Evolutionary conservation across 2,113 vertebrate species (phyloP), one percentile per base, ranked within the genome.

Genomic region (Chaenocephalus aceratus): DNA sequence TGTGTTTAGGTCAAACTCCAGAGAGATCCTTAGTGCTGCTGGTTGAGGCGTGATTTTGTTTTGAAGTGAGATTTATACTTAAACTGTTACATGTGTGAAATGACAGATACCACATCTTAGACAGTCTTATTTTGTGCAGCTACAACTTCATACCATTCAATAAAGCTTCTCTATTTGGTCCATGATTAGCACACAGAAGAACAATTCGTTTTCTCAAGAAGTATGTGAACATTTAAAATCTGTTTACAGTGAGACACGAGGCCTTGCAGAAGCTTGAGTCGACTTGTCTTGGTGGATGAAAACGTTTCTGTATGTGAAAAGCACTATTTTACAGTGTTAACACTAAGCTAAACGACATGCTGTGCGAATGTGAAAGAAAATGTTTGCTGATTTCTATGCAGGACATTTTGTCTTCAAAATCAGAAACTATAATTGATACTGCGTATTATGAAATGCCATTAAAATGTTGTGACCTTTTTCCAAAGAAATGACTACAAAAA

Each of bases 301-400:
- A 9, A 6, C 46, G 51, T 10, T 21, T 5, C 13, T 54, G 63
- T 72, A 26, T 76, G n/a, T 34, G 53, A 2, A 65, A 73, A 66
- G 51, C 21, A 23, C 52, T 46, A 69, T 68, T 72, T 72, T 57
- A 56, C 41, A 77, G 51, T 85, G 49, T 88, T 79, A 72, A 18
- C 12, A 12, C 64, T 10, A 64, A 36, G 26, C 41, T 67, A n/a
- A 51, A 52, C 44, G 45, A 46, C 18, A 23, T 71, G 45, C 62
- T 83, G 56, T 71, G 46, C 61, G 49, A 7, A 41, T 41, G 36
- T 41, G 36, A 7, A 41, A 41, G 36, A 41, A 41, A 41, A 41
- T 41, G 36, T 41, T 41, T 7, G 36, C 36, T 36, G 6, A 41
- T 41, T 41, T 30, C 30, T 30, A 30, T 30, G 30, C 30, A 30